Evolutionary conservation across 1,140 invertebrate genomes (phyloP).

Genomic region (Sycobia sp.): DNA sequence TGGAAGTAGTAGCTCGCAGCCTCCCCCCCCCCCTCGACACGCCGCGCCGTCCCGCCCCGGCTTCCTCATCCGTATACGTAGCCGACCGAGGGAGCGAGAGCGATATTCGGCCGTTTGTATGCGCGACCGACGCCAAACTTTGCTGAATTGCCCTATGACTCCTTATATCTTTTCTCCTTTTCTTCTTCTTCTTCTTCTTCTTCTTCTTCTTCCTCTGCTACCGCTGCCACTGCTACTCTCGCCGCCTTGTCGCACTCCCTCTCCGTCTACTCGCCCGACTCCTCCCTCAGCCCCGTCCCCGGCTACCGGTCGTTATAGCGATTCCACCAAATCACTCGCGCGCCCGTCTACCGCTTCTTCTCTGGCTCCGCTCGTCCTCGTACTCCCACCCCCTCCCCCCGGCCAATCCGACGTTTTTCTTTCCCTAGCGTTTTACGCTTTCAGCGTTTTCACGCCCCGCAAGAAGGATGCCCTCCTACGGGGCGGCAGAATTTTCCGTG

Average conservation of each 20-base stretch:
- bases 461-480: not conserved
- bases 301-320: slow-evolving; percentile 22
- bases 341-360: not conserved
- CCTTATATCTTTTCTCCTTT: slow-evolving; percentile 46
- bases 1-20: too few species aligned
- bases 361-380: not conserved
- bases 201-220: too few species aligned
- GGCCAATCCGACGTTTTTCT: too few species aligned
- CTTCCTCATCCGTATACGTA: too few species aligned
- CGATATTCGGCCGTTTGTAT: slow-evolving; percentile 62
- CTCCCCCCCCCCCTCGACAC: too few species aligned
- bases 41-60: too few species aligned
- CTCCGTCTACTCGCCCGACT: too few species aligned
- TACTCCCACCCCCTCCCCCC: too few species aligned
- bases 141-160: slow-evolving; percentile 60
- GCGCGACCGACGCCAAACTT: slow-evolving; percentile 57
- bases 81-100: not conserved
- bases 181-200: not conserved
- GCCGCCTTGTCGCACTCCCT: too few species aligned
- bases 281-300: slow-evolving; percentile 20
- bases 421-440: too few species aligned
- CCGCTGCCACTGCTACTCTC: slow-evolving; percentile 21
- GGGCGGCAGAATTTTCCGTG: too few species aligned
- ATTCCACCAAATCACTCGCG: slow-evolving; percentile 38
- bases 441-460: not conserved